Conservation (phyloP, 2,888 invertebrate species). For the Pseudococcus viburni region DNA sequence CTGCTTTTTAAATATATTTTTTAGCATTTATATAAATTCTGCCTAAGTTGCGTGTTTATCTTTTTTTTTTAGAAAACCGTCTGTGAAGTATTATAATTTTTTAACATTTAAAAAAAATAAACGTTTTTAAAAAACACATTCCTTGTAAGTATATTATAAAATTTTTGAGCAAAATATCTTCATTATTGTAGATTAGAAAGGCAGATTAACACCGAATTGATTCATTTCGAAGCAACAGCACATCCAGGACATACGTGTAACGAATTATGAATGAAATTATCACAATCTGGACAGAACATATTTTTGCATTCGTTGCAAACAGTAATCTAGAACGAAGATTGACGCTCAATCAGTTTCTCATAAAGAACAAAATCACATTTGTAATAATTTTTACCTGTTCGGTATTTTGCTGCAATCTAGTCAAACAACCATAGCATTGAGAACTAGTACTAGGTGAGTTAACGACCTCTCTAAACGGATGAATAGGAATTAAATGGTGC, state of each 20-base stretch:
- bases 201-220: neutral
- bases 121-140: neutral
- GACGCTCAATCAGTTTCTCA: neutral
- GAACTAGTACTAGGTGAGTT: conserved; percentile 71
- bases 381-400: conserved; percentile 76
- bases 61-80: neutral
- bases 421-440: conserved; percentile 83
- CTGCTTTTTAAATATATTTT: neutral
- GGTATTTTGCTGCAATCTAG: conserved; percentile 78
- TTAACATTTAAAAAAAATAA: conserved; percentile 3
- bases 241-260: conserved; percentile 98
- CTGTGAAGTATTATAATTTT: neutral
- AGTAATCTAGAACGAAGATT: conserved; percentile 78
- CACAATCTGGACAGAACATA: conserved; percentile 94
- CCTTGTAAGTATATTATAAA: neutral
- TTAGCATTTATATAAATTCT: neutral
- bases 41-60: neutral
- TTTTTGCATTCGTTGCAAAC: conserved; percentile 85
- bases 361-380: neutral
- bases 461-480: conserved; percentile 83
- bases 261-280: conserved; percentile 92
- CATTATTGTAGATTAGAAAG: neutral
- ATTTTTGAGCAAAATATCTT: neutral
- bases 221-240: conserved; percentile 72
- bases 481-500: conserved; percentile 96